phyloP scores from a whole-genome alignment of 2,888 invertebrate genomes.

The Platycheirus albimanus region DNA sequence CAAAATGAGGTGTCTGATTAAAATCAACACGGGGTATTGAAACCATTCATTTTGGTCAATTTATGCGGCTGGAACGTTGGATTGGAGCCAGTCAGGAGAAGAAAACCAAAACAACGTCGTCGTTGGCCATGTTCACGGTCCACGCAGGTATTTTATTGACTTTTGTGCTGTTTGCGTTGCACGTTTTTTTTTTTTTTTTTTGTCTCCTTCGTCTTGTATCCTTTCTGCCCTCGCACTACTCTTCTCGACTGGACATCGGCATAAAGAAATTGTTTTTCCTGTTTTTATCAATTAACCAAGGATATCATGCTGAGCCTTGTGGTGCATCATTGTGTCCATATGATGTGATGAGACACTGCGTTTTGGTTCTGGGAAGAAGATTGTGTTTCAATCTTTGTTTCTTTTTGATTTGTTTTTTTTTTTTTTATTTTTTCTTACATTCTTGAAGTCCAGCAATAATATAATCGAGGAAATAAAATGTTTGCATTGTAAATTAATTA shows the following conservation, averaged over 20 bases:
- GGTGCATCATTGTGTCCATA: conserved; percentile 58
- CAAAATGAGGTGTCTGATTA: conserved; percentile 68
- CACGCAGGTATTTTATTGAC: conserved; percentile 60
- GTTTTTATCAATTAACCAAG: conserved; percentile 74
- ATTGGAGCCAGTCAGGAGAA: conserved; percentile 24
- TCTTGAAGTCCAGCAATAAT: conserved; percentile 20
- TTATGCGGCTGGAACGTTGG: conserved; percentile 55
- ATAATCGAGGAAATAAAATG: conserved; percentile 71
- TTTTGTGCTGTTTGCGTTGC: conserved; percentile 38
- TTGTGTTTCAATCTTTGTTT: conserved; percentile 27
- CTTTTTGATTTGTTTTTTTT: too few species aligned
- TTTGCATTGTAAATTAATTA: conserved; percentile 74
- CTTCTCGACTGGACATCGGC: conserved; percentile 34
- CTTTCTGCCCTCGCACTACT: not conserved
- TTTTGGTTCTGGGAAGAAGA: conserved; percentile 40
- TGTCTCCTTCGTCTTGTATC: not conserved
- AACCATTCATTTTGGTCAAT: conserved; percentile 64
- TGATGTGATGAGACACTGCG: conserved; percentile 43
- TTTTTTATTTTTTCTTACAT: not conserved
- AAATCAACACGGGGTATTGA: conserved; percentile 72
- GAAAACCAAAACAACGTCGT: not conserved
- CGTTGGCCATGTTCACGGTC: conserved; percentile 35
- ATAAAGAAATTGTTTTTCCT: conserved; percentile 66
- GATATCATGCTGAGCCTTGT: conserved; percentile 65
- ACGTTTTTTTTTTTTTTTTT: conserved; percentile 19